Base-by-base conservation (phyloP, 2,888 invertebrate genomes). In the Rotaria macrura region DNA sequence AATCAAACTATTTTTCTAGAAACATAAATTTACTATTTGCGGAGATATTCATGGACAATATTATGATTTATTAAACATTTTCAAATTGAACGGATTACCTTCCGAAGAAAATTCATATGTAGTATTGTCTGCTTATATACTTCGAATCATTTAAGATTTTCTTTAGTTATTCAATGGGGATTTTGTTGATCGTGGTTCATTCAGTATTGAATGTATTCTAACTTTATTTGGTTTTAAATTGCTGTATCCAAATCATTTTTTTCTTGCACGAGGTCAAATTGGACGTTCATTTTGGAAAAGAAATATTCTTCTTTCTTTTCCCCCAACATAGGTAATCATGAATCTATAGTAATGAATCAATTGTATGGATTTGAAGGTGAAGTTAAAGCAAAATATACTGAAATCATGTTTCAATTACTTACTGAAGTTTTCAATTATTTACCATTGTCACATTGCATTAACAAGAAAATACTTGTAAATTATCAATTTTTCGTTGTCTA, bases 321-420 rank as follows among this genome's bases (percentile, higher is more conserved):
- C 87, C 89, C 89, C 2, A n/a, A n/a, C n/a, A n/a, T 90, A 96
- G 96, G 97, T n/a, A 99, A 99, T 92, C 98, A 99, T 90, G 98
- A 99, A 91, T 96, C 96, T 88, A 93, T 94, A 83, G 96, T 95
- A 87, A 99, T 99, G 98, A 99, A 99, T 92, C 95, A 96, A 91
- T 97, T 99, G 95, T 99, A 99, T 91, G 99, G 99, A 2, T 99
- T 99, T 92, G 95, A 96, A 87, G 99, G 98, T 2, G 99, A 99
- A 92, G 98, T 99, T 0, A 95, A 95, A 89, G 94, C 95, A 12
- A 99, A 99, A 92, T 99, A 92, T 86, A 72, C 86, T 1, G 92
- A 94, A 38, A 94, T 96, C 91, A 98, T 99, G 97, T 95, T 96
- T 0, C 95, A 97, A 88, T 93, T 98, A 84, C 99, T 99, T 92